Percentiles rank a stretch among this genome's conserved stretches.
These are phyloP conservation scores for Microcaecilia unicolor DNA, from an alignment of 2,797 vertebrate species.

Conservation along the genomic window DNA sequence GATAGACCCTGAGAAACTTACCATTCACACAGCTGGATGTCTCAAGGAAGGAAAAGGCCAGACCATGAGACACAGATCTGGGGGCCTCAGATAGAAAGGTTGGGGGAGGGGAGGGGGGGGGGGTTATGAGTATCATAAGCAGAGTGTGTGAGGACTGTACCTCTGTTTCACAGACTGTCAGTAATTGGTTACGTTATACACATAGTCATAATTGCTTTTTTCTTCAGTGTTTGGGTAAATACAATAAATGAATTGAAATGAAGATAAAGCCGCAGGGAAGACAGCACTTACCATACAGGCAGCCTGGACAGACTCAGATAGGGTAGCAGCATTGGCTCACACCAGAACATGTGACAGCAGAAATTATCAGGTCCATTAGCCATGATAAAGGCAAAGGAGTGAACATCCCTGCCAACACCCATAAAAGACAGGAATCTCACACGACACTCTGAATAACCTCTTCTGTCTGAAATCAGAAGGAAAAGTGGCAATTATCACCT, in stretches of 20 bases:
- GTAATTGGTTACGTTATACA: too few species aligned
- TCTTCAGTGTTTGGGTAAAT: too few species aligned
- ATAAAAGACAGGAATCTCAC: conserved; percentile 93
- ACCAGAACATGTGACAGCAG: conserved; percentile 94
- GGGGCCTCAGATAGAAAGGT: too few species aligned
- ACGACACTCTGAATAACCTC: conserved; percentile 83
- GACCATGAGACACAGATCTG: neutral
- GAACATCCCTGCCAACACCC: conserved; percentile 85
- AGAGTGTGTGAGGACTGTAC: too few species aligned
- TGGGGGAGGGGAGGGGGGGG: too few species aligned
- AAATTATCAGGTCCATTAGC: conserved; percentile 76
- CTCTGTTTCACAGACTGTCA: too few species aligned
- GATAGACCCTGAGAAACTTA: neutral
- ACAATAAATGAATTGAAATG: too few species aligned
- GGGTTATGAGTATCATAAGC: neutral
- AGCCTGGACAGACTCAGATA: conserved; percentile 90
- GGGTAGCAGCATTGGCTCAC: conserved; percentile 86
- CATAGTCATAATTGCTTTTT: too few species aligned
- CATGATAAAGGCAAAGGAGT: conserved; percentile 92
- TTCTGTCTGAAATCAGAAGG: conserved; percentile 65
- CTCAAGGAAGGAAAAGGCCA: neutral
- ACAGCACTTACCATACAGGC: conserved; percentile 83
- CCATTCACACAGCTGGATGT: too few species aligned
- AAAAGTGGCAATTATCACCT: too few species aligned
- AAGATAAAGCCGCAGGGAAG: too few species aligned